Base-by-base conservation (phyloP, 2,888 invertebrate genomes). In the Archips crataeganus region DNA sequence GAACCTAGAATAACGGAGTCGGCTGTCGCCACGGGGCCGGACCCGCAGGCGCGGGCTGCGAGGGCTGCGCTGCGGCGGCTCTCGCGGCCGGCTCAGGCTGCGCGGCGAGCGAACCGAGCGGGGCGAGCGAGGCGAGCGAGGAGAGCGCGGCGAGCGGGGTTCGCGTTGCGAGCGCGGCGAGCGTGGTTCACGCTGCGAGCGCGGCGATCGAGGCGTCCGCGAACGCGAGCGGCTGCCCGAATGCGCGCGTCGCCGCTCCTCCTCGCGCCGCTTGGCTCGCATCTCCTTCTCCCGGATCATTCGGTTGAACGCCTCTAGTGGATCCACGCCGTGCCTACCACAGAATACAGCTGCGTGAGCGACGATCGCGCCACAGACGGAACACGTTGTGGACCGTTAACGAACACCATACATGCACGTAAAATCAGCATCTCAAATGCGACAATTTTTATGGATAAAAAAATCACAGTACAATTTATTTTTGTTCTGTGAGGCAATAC, bases 261-360 rank as follows among this genome's bases (percentile, higher is more conserved):
- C 94, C 79, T 96, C 95, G 71, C 95, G 95, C 70, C 96, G 94
- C 79, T 96, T 94, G 77, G 96, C 96, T 61, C 96, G 93, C 90
- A 96, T 96, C 89, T 97, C 97, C 88, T 98, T 98, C 89, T 98
- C 98, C 78, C 97, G 95, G 83, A 98, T 95, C 95, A 98, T 97
- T 78, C 98, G 95, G 88, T 98, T 97, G 88, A 98, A 98, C 69
- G 97, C 98, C 87, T 98, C 98, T 81, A 98, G 90, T 3, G 98
- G 98, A 91, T 98, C 98, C 84, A 97, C 98, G 79, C 97, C 97
- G 75, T 96, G 95, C 79, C 97, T 97, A 88, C 76, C 69, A 61
- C 67, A 62, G 61, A 72, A 72, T 60, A 67, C 36, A 72, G 62
- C 62, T 34, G 23, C 76, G 72, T 75, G 69, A 77, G 75, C 77